A percentile compares a stretch with the other conserved stretches of the same genome.
These are phyloP conservation scores for Urophycis tenuis DNA, from an alignment of 2,797 vertebrate genomes.

Conservation along the genomic window DNA sequence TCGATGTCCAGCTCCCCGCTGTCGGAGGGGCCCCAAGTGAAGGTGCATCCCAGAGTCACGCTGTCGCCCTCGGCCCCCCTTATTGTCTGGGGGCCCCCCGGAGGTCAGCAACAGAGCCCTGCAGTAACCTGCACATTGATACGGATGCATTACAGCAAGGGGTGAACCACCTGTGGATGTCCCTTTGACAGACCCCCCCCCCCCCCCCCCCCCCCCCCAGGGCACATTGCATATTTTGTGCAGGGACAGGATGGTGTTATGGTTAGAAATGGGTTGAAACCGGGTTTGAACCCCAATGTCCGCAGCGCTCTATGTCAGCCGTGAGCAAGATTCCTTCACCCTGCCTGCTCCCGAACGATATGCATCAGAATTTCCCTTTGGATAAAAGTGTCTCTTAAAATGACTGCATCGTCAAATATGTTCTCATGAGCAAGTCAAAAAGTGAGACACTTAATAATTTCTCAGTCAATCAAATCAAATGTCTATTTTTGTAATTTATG, in stretches of 20 bases:
- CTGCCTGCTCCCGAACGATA: too few species aligned
- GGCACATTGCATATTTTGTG: background rate
- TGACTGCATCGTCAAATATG: too few species aligned
- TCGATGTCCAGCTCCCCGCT: slow-evolving; percentile 82
- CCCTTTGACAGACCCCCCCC: background rate
- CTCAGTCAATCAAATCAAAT: background rate
- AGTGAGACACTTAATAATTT: too few species aligned
- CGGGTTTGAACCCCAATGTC: background rate
- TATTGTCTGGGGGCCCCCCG: slow-evolving; percentile 70
- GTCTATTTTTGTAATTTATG: background rate
- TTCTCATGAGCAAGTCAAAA: too few species aligned
- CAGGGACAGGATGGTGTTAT: too few species aligned
- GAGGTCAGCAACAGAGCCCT: slow-evolving; percentile 73
- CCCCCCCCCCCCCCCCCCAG: too few species aligned
- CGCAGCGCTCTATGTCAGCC: background rate
- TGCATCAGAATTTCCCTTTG: too few species aligned
- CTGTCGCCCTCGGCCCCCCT: slow-evolving; percentile 74
- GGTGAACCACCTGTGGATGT: too few species aligned
- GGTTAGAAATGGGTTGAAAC: background rate
- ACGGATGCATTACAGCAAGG: background rate
- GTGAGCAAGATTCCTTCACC: background rate
- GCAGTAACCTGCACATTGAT: background rate
- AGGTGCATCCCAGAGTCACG: slow-evolving; percentile 75
- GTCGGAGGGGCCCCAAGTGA: slow-evolving; percentile 66
- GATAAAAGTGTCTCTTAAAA: too few species aligned